Evolutionary conservation across 2,888 invertebrate genomes (phyloP), one percentile per base, ranked within the genome.

Genomic region (Hydropsyche betteni): DNA sequence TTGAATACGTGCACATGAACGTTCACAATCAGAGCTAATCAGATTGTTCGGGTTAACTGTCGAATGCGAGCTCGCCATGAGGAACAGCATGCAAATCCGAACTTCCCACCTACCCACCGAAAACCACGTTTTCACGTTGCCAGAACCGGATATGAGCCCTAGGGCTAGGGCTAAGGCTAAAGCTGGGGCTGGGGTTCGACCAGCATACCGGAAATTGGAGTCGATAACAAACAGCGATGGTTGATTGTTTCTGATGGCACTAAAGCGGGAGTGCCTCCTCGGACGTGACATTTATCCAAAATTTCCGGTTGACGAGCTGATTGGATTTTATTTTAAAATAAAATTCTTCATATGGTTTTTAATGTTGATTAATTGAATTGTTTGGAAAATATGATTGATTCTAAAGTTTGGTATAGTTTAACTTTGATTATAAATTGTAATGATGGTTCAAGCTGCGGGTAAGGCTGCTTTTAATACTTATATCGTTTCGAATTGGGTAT

Each of bases 221-320:
- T 52, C 70, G 70, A 70, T 70, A 70, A 52, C 70, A 70, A 70
- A 70, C 70, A 70, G 24, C 53, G 51, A 53, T 7, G 51, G 70
- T 52, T 70, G 24, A 70, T 70, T 70, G 70, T 70, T 70, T 70
- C 55, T 70, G 70, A 70, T 70, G 38, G 70, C 53, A 24, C 55
- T 24, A 16, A 33, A 52, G 53, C 69, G n/a, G 55, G 44, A 10
- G 44, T 6, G 7, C 10, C 44, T 44, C 44, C 10, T 44, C 44
- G 44, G 44, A 44, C 44, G 53, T n/a, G 53, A 53, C 53, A 53
- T 16, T 16, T 58, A 24, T 58, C 16, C 14, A n/a, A 58, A 16
- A 58, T 58, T 24, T 4, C 1, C 6, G 44, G 44, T 44, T 10
- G 44, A 10, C 44, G 44, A 44, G 44, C 44, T 10, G 44, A 24